Conservation (phyloP, 2,888 invertebrate species). For the Cotesia congregata region DNA sequence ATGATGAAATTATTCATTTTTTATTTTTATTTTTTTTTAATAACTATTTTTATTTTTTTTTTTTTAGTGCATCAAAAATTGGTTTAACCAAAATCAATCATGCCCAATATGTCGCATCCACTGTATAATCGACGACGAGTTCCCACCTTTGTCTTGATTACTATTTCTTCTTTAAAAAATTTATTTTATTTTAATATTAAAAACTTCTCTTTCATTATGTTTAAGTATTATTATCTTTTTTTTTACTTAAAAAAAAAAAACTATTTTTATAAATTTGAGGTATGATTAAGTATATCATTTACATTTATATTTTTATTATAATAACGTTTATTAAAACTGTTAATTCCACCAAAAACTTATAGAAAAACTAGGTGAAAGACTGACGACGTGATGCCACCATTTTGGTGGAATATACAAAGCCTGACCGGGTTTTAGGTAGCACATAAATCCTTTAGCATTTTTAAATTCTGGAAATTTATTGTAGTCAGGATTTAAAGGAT, state of each 20-base stretch:
- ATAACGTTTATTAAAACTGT: conserved; percentile 51
- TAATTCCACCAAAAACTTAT: conserved; percentile 98
- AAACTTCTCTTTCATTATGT: neutral
- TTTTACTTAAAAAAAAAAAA: neutral
- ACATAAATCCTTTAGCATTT: conserved; percentile 77
- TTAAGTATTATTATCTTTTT: conserved; percentile 1
- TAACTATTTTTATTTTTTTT: neutral
- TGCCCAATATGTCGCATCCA: conserved; percentile 57
- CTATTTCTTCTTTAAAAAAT: neutral
- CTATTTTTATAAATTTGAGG: conserved; percentile 15
- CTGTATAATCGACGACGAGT: conserved; percentile 55
- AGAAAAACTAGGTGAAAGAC: conserved; percentile 91
- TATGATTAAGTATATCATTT: neutral
- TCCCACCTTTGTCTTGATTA: conserved; percentile 53
- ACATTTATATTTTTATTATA: conserved; percentile 17
- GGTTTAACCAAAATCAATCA: conserved; percentile 52
- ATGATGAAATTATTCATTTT: no score
- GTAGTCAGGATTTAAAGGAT: conserved; percentile 84
- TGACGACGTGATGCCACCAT: conserved; percentile 98
- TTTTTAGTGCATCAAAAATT: conserved; percentile 54
- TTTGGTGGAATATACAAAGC: conserved; percentile 94
- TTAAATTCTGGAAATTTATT: conserved; percentile 80
- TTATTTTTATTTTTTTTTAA: conserved; percentile 11
- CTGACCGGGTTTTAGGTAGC: conserved; percentile 85
- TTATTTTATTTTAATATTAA: neutral